Percentiles rank a stretch among this genome's conserved stretches.
Conservation (phyloP, 2,797 vertebrate species). For the Falco biarmicus region DNA sequence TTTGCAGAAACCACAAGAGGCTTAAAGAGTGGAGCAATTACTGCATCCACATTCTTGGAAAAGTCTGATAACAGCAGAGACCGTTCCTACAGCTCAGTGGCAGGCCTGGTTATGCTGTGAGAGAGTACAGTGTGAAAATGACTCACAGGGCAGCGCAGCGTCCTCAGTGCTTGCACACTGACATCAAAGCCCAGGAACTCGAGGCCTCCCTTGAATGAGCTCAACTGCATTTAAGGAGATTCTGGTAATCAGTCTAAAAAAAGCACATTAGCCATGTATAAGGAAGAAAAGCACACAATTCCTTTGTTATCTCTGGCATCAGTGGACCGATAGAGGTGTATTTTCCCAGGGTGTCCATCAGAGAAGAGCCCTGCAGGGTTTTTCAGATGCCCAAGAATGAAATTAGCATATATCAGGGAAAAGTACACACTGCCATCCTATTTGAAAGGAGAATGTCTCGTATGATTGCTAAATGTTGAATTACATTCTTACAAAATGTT, state of each 20-base stretch:
- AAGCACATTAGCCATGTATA: conserved; percentile 47
- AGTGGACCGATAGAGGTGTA: conserved; percentile 7
- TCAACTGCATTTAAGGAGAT: conserved; percentile 66
- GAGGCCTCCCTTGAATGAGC: conserved; percentile 44
- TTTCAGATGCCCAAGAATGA: neutral
- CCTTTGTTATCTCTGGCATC: conserved; percentile 53
- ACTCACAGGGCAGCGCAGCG: neutral
- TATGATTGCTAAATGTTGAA: neutral
- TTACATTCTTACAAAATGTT: neutral
- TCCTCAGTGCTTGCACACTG: conserved; percentile 5
- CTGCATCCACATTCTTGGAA: conserved; percentile 73
- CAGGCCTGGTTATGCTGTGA: conserved; percentile 17
- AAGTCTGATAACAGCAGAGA: conserved; percentile 67
- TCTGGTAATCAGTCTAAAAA: conserved; percentile 65
- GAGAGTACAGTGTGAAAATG: conserved; percentile 46
- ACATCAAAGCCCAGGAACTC: conserved; percentile 74
- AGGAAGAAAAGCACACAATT: conserved; percentile 52
- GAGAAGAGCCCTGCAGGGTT: conserved; percentile 19
- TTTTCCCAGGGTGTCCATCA: conserved; percentile 65
- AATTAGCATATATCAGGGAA: neutral
- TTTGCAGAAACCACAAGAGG: conserved; percentile 67
- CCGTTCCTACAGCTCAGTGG: conserved; percentile 23
- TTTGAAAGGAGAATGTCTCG: neutral
- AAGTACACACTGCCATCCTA: neutral
- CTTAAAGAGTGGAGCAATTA: conserved; percentile 51